Conservation (phyloP, 1,140 invertebrate species). For the Melanaphis sacchari region DNA sequence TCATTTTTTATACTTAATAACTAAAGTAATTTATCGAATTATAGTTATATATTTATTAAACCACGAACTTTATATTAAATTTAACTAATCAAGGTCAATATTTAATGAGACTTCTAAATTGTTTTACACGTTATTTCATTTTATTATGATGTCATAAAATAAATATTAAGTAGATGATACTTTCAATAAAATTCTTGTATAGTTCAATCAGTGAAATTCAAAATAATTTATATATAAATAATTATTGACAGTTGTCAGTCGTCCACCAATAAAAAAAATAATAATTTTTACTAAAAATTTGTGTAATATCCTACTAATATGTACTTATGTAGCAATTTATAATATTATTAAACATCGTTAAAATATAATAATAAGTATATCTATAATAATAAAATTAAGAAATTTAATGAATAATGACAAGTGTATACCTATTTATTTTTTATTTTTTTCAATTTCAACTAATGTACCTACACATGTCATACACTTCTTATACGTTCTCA, state of each 20-base stretch:
- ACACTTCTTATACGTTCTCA: too few relatives aligned
- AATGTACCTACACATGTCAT: too few relatives aligned
- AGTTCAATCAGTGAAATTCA: not conserved
- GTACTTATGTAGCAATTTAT: too few relatives aligned
- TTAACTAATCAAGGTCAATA: conserved; percentile 32
- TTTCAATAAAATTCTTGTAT: not conserved
- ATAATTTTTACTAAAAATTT: not conserved
- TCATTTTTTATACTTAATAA: not conserved
- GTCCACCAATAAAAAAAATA: not conserved
- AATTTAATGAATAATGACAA: too few relatives aligned
- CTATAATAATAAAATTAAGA: too few relatives aligned
- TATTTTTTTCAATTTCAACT: too few relatives aligned
- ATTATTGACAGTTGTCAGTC: not conserved
- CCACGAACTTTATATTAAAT: not conserved
- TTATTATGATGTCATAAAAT: not conserved
- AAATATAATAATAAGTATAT: too few relatives aligned
- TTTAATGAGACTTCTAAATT: not conserved
- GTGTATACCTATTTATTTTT: too few relatives aligned
- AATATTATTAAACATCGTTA: too few relatives aligned
- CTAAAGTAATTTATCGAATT: not conserved
- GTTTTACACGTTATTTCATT: not conserved
- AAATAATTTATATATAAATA: not conserved
- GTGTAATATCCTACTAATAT: too few relatives aligned
- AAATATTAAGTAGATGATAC: conserved; percentile 4
- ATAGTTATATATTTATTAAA: not conserved